A percentile compares a stretch with the other conserved stretches of the same genome.
phyloP scores from a whole-genome alignment of 2,888 invertebrate genomes.

The Epirrita christyi region DNA sequence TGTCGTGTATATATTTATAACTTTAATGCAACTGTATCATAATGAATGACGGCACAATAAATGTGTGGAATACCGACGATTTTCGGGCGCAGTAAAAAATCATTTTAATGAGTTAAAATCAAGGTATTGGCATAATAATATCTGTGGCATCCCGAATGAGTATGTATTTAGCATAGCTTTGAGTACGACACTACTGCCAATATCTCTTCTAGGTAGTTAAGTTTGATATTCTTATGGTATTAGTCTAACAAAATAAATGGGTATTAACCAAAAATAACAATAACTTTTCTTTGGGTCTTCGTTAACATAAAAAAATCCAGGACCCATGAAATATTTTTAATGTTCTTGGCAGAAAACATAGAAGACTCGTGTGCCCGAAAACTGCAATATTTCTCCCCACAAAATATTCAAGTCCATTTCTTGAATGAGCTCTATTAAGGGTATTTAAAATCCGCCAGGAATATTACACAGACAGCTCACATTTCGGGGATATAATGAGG shows the following conservation, averaged over 20 bases:
- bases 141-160: too few species aligned
- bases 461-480: conserved; percentile 11
- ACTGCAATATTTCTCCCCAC: background rate
- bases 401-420: background rate
- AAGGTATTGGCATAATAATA: background rate
- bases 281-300: too few species aligned
- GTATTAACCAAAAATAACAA: too few species aligned
- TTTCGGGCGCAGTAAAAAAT: background rate
- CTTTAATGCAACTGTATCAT: conserved; percentile 17
- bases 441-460: conserved; percentile 15
- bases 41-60: conserved; percentile 15
- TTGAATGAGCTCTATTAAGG: conserved; percentile 14
- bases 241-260: too few species aligned
- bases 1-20: conserved; percentile 11
- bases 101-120: background rate
- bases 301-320: too few species aligned
- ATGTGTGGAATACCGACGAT: background rate
- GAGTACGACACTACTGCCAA: too few species aligned
- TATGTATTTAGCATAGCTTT: too few species aligned
- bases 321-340: too few species aligned
- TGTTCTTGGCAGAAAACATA: too few species aligned
- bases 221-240: too few species aligned
- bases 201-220: too few species aligned
- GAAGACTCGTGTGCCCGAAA: background rate
- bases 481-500: conserved; percentile 34